These are phyloP conservation scores for Pyralis farinalis DNA, from an alignment of 2,888 invertebrate genomes.

Conservation along the genomic window DNA sequence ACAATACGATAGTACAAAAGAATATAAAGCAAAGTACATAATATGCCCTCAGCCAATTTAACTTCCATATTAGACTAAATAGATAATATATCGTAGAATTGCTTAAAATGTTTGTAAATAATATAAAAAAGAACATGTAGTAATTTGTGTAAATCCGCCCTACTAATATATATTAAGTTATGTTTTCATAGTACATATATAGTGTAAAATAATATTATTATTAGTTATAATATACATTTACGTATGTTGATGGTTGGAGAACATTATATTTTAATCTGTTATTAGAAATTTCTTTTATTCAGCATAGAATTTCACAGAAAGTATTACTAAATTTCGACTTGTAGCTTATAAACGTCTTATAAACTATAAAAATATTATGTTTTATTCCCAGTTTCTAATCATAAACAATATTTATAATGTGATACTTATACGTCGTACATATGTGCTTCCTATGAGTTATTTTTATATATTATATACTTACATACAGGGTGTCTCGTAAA, in stretches of 20 bases:
- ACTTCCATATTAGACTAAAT: constrained; percentile 26
- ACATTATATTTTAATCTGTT: constrained; percentile 12
- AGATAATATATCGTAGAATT: constrained; percentile 33
- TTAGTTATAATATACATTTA: constrained; percentile 19
- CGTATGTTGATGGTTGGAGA: constrained; percentile 18
- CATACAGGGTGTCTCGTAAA: too few relatives aligned
- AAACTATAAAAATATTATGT: not conserved
- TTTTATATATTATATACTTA: too few relatives aligned
- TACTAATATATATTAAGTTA: constrained; percentile 31
- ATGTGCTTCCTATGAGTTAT: too few relatives aligned
- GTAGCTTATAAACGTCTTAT: constrained; percentile 10
- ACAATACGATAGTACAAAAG: too few relatives aligned
- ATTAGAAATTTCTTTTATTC: constrained; percentile 3
- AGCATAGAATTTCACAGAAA: constrained; percentile 18
- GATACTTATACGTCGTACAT: too few relatives aligned
- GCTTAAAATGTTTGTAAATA: constrained; percentile 74
- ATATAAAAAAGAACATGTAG: constrained; percentile 51
- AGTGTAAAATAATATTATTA: constrained; percentile 13
- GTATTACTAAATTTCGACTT: constrained; percentile 3
- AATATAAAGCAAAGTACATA: too few relatives aligned
- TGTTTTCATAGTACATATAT: constrained; percentile 29
- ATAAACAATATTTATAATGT: too few relatives aligned
- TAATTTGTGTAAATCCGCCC: constrained; percentile 68
- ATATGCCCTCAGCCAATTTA: constrained; percentile 9
- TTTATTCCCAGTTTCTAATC: too few relatives aligned